Evolutionary conservation across 1,140 invertebrate genomes (phyloP), one percentile per base, ranked within the genome.

Genomic region (Zaprionus kolodkinae): DNA sequence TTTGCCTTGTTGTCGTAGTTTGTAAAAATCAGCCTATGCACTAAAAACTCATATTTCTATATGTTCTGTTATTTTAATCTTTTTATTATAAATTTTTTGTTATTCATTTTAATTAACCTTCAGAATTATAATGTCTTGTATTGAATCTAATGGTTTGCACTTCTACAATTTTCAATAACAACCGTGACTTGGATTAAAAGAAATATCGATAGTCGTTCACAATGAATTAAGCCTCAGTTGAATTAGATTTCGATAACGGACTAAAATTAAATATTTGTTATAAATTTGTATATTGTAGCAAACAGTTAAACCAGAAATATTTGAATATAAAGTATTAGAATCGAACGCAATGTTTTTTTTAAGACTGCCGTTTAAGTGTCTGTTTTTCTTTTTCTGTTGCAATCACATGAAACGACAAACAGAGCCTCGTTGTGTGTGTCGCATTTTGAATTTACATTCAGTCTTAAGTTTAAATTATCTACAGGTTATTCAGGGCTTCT

Each of bases 221-320:
- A 4, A 12, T 25, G 21, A 11, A 11, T 25, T 25, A 3, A 33
- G 33, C 30, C 30, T 15, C 6, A 9, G 33, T 35, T 35, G 33
- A 6, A 38, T 57, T 61, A 9, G 30, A 6, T 25, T 27, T 33
- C 27, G 13, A 48, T 5, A 52, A 52, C 30, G 3, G 11, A 48
- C n/a, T 50, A 60, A 36, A 25, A n/a, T 27, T 33, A 30, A 12
- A 25, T 36, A 5, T 38, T 45, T 17, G 11, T 59, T 43, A 15
- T 21, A 9, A 25, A 35, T 50, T 68, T 52, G 11, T 45, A 36
- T 73, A 52, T 52, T 43, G 36, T 36, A 66, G 56, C 54, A 61
- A 71, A 55, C 59, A 71, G 33, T 71, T n/a, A n/a, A 71, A 75
- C 68, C 72, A 65, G 45, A 65, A 65, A 52, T 60, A 35, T 43